These are phyloP conservation scores for Himalopsyche tibetana DNA, from an alignment of 2,888 invertebrate genomes.

Conservation along the genomic window DNA sequence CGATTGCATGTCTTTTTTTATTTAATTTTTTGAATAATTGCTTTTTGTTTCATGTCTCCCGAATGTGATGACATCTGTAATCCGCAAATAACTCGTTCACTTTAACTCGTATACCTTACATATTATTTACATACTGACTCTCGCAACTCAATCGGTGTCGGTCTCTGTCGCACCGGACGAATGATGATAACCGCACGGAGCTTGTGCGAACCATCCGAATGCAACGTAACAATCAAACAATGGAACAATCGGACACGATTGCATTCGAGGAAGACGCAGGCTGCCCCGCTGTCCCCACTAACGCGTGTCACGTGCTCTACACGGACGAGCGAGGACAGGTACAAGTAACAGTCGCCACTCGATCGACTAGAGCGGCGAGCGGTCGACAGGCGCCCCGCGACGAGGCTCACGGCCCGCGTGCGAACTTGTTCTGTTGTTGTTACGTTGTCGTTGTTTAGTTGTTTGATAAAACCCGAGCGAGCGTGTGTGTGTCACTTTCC, in stretches of 20 bases:
- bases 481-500: constrained; percentile 59
- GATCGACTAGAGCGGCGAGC: neutral
- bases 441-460: constrained; percentile 41
- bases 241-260: constrained; percentile 26
- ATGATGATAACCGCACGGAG: constrained; percentile 42
- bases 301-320: constrained; percentile 96
- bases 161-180: constrained; percentile 57
- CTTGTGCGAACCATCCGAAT: constrained; percentile 40
- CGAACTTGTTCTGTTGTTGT: constrained; percentile 38
- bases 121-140: constrained; percentile 57
- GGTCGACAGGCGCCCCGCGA: neutral
- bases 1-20: constrained; percentile 55
- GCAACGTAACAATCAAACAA: constrained; percentile 36
- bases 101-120: constrained; percentile 58
- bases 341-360: constrained; percentile 72
- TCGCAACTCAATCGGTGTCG: constrained; percentile 59
- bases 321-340: constrained; percentile 98
- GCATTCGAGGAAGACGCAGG: neutral
- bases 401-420: constrained; percentile 14
- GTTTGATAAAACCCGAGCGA: constrained; percentile 45
- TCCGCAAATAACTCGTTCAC: constrained; percentile 61
- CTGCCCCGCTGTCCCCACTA: constrained; percentile 69
- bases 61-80: constrained; percentile 68
- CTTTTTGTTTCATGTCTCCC: constrained; percentile 79
- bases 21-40: constrained; percentile 67